phyloP scores from a whole-genome alignment of 1,140 invertebrate species.

The Coelopa frigida region DNA sequence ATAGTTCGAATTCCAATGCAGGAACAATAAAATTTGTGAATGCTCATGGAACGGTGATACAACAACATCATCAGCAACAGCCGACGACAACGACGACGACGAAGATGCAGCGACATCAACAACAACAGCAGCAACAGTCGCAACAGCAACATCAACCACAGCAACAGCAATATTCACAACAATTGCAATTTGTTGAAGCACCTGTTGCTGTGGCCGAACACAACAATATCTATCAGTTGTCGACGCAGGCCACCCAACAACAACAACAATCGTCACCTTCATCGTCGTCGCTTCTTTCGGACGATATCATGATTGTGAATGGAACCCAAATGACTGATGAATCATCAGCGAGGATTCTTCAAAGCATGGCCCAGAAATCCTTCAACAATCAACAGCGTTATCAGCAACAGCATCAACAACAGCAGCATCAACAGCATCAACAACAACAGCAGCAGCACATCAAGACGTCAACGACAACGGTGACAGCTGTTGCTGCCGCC shows the following conservation, averaged over 20 bases:
- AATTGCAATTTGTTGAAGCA: no score
- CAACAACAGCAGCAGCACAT: no score
- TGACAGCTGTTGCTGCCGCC: constrained; percentile 20
- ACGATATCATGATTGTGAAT: constrained; percentile 41
- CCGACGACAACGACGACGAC: constrained; percentile 9
- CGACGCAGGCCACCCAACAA: no score
- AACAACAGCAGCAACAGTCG: constrained; percentile 22
- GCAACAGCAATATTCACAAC: constrained; percentile 2
- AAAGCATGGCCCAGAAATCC: constrained; percentile 42
- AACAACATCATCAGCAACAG: constrained; percentile 31
- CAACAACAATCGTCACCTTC: constrained; percentile 9
- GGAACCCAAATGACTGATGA: constrained; percentile 44
- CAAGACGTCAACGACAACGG: no score
- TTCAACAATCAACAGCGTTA: constrained; percentile 44
- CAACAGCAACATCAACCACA: constrained; percentile 15
- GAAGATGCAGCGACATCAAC: constrained; percentile 21
- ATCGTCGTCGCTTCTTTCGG: constrained; percentile 27
- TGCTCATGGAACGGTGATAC: constrained; percentile 37
- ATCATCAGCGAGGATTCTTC: constrained; percentile 37
- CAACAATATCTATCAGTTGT: no score
- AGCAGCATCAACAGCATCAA: no score
- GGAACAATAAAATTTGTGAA: constrained; percentile 40
- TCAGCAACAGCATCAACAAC: constrained; percentile 27
- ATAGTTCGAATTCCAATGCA: no score
- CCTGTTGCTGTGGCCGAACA: no score